Evolutionary conservation across 2,113 vertebrate species (phyloP).

Genomic region (Psittacus erithacus): DNA sequence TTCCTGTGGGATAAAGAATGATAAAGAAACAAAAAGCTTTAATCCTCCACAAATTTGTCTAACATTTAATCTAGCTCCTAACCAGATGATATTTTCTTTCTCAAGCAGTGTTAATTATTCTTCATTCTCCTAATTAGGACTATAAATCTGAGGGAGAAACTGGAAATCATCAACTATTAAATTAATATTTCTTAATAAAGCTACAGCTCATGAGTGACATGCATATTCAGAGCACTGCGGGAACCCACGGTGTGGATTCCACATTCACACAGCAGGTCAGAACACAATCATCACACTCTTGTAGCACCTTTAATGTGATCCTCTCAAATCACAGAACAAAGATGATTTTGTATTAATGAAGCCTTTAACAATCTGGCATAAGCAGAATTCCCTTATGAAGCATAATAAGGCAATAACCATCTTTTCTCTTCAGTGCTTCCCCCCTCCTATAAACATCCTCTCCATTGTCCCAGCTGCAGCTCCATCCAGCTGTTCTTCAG

Average conservation of each 20-base stretch:
- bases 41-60: conserved; percentile 64
- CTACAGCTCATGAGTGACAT: not conserved
- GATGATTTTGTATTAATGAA: not conserved
- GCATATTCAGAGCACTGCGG: not conserved
- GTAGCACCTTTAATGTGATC: not conserved
- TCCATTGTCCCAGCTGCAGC: not conserved
- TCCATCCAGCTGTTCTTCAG: not conserved
- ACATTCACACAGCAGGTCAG: not conserved
- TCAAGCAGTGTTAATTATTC: conserved; percentile 40
- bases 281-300: not conserved
- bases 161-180: not conserved
- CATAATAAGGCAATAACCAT: not conserved
- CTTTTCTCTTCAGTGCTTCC: not conserved
- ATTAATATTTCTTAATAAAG: not conserved
- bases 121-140: conserved; percentile 55
- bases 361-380: not conserved
- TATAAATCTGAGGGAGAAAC: not conserved
- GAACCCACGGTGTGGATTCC: not conserved
- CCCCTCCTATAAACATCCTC: not conserved
- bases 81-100: conserved; percentile 57
- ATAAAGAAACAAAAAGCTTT: conserved; percentile 71
- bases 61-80: conserved; percentile 65
- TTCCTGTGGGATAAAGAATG: conserved; percentile 67
- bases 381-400: not conserved
- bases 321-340: not conserved